phyloP scores from a whole-genome alignment of 2,888 invertebrate species.

The Pollenia labialis region DNA sequence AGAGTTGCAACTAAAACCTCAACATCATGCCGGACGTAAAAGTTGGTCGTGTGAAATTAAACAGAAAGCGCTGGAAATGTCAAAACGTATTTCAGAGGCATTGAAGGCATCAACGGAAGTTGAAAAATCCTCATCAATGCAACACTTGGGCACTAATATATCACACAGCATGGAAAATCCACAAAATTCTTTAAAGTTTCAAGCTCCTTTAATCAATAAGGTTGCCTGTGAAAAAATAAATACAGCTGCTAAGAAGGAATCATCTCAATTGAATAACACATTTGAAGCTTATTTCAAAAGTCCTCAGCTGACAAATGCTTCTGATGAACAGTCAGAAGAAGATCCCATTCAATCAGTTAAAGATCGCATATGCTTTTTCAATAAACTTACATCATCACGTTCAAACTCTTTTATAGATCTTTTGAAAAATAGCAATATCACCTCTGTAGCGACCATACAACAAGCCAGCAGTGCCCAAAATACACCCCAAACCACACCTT shows the following conservation, averaged over 20 bases:
- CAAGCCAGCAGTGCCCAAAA: conserved; percentile 12
- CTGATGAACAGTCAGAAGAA: background rate
- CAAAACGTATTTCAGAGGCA: conserved; percentile 76
- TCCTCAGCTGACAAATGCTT: conserved; percentile 2
- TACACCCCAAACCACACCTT: conserved; percentile 4
- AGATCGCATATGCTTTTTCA: conserved; percentile 59
- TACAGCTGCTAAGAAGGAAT: background rate
- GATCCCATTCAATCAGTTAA: conserved; percentile 40
- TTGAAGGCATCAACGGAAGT: conserved; percentile 53
- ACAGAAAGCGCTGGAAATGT: conserved; percentile 77
- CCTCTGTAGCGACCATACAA: conserved; percentile 34
- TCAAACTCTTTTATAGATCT: conserved; percentile 60
- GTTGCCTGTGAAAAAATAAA: background rate
- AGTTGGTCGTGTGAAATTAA: conserved; percentile 78
- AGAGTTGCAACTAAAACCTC: conserved; percentile 14
- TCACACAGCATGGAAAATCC: background rate
- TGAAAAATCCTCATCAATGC: conserved; percentile 40
- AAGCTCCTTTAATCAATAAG: conserved; percentile 1
- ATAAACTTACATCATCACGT: conserved; percentile 25
- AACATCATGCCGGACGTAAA: conserved; percentile 30
- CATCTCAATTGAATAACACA: background rate
- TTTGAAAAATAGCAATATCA: conserved; percentile 56
- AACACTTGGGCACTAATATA: background rate
- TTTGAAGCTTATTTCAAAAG: background rate
- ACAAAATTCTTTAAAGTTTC: background rate